Conservation (phyloP, 2,113 vertebrate species). For the Callipepla californica region DNA sequence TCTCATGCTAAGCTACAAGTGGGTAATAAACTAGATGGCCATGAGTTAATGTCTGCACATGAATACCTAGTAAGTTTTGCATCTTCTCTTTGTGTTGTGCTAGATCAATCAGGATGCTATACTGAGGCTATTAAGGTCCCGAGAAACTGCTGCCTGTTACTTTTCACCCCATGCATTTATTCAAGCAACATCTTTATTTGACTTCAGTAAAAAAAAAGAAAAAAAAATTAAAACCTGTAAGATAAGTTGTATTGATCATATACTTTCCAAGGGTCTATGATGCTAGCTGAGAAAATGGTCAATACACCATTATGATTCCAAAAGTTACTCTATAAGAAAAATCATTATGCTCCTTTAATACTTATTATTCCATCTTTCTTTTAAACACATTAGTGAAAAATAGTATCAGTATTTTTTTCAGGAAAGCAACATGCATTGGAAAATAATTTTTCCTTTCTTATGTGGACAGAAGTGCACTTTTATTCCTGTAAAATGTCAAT, state of each 20-base stretch:
- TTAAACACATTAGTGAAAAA: not conserved
- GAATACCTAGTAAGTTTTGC: not conserved
- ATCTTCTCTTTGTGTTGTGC: not conserved
- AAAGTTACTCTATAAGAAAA: not conserved
- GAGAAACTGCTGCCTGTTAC: not conserved
- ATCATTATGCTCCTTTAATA: rapidly evolving
- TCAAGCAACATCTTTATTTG: not conserved
- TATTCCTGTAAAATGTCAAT: too few species aligned
- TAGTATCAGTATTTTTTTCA: not conserved
- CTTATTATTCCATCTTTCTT: not conserved
- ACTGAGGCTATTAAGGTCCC: not conserved
- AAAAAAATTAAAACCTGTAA: not conserved
- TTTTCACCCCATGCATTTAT: not conserved
- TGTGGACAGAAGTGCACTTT: not conserved
- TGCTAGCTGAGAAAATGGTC: not conserved
- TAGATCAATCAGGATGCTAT: not conserved
- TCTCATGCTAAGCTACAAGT: not conserved
- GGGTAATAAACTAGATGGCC: not conserved
- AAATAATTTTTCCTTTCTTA: not conserved
- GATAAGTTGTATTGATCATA: not conserved
- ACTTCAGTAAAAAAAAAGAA: not conserved
- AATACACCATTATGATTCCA: not conserved
- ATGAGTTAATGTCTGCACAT: not conserved
- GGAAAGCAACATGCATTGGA: rapidly evolving
- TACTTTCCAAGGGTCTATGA: not conserved